phyloP scores from a whole-genome alignment of 1,140 invertebrate genomes.

The Stegodyphus dumicola region DNA sequence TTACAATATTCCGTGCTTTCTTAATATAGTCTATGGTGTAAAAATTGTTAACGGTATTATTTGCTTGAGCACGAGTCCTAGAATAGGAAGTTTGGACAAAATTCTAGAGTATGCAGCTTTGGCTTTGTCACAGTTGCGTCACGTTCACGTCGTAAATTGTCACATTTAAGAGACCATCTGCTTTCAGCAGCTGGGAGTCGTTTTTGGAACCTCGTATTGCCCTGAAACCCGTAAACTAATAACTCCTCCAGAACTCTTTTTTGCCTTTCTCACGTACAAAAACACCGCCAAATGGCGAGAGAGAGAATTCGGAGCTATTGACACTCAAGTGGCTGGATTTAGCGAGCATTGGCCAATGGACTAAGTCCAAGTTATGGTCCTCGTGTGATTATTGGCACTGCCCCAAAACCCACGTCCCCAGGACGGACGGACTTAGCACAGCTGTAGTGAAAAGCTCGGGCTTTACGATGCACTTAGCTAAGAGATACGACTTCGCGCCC shows the following conservation, averaged over 20 bases:
- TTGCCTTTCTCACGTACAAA: background rate
- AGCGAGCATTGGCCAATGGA: slow-evolving; percentile 21
- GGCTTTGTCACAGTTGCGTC: too few relatives aligned
- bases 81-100: too few relatives aligned
- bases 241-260: slow-evolving; percentile 19
- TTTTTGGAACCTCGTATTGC: slow-evolving; percentile 2
- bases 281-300: background rate
- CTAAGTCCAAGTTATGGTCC: slow-evolving; percentile 51
- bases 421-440: slow-evolving; percentile 32
- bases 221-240: background rate
- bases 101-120: too few relatives aligned
- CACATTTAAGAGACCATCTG: background rate
- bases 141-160: background rate
- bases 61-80: too few relatives aligned
- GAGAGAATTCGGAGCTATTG: background rate
- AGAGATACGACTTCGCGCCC: slow-evolving; percentile 56
- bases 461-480: slow-evolving; percentile 56
- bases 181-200: slow-evolving; percentile 11
- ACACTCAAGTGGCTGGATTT: slow-evolving; percentile 38
- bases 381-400: slow-evolving; percentile 51
- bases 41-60: too few relatives aligned
- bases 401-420: slow-evolving; percentile 24
- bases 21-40: too few relatives aligned
- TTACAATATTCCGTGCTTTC: too few relatives aligned
- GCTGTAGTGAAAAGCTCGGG: slow-evolving; percentile 29